Base-by-base conservation (phyloP, 2,113 vertebrate species). In the Drymodes brunneopygia region DNA sequence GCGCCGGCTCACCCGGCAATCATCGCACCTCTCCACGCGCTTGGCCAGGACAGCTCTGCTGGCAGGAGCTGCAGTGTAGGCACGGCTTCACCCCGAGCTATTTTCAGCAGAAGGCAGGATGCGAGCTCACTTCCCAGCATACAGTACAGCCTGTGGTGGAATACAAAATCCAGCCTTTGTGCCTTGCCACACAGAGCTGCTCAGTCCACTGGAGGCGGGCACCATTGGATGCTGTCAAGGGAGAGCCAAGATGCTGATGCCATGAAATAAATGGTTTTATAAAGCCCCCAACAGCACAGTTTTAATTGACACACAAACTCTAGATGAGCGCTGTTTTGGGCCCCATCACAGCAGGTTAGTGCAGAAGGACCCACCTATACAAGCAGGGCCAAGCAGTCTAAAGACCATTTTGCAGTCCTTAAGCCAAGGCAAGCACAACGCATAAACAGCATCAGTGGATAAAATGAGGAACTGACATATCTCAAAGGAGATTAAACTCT, bases 301-400 rank as follows among this genome's bases (percentile, higher is more conserved):
- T 89, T 70, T 69, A 36, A 69, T 1, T 44, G 65, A 87, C 20
- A 48, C 0, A 25, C 25, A 54, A 35, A 42, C 35, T 65, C 31
- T 10, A 47, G 11, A n/a, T 78, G 17, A 80, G 25, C 0, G 0
- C 22, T 64, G 40, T 24, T 88, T 65, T 31, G 33, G 27, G 47
- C 15, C 20, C 10, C 0, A 0, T 44, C 48, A 57, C 2, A 5
- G 28, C 38, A 38, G 1, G 0, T 42, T 23, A 58, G 31, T 36
- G 47, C 35, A 72, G 56, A 71, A 56, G 25, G 36, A 81, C 28
- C 16, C 35, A 81, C 10, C 22, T 44, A 17, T 0, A 1, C 0
- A 8, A 50, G 35, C 27, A 80, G 0, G 2, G 45, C 31, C 38
- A 38, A 38, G 42, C 12, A 57, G 35, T 20, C 5, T 3, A 38